phyloP scores from a whole-genome alignment of 1,140 invertebrate genomes.

The Melipona quadrifasciata region DNA sequence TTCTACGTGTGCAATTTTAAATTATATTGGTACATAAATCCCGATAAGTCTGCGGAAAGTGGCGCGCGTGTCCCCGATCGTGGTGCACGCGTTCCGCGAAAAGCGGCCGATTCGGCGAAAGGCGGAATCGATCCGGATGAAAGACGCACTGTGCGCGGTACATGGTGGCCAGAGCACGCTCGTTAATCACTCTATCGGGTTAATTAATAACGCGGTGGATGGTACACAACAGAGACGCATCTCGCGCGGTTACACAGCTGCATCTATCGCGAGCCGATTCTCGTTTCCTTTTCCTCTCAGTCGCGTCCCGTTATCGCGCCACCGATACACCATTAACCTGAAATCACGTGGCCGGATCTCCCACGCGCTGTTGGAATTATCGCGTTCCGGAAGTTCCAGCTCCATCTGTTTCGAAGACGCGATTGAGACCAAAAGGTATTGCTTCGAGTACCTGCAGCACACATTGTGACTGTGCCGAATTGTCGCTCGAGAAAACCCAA shows the following conservation, averaged over 20 bases:
- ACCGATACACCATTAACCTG: background rate
- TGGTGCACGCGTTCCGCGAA: background rate
- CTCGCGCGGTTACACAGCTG: background rate
- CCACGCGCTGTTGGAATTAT: background rate
- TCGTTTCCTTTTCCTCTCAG: slow-evolving; percentile 16
- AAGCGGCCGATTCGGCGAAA: background rate
- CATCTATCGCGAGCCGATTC: background rate
- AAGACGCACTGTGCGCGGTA: slow-evolving; percentile 5
- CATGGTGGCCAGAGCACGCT: background rate
- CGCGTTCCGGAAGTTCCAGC: background rate
- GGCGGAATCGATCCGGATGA: slow-evolving; percentile 11
- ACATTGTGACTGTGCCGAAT: too few species aligned
- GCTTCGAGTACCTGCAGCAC: too few species aligned
- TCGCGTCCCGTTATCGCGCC: background rate
- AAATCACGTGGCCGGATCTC: background rate
- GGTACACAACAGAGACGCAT: slow-evolving; percentile 8
- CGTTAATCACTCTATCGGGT: slow-evolving; percentile 27
- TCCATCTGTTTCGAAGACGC: too few species aligned
- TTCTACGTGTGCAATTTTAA: too few species aligned
- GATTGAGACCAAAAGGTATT: too few species aligned
- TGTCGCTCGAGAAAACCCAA: too few species aligned
- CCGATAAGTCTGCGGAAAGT: background rate
- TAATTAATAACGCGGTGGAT: slow-evolving; percentile 43
- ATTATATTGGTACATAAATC: too few species aligned
- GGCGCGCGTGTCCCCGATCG: background rate